Conservation (phyloP, 2,797 vertebrate genomes). For the Sibirionetta formosa region DNA sequence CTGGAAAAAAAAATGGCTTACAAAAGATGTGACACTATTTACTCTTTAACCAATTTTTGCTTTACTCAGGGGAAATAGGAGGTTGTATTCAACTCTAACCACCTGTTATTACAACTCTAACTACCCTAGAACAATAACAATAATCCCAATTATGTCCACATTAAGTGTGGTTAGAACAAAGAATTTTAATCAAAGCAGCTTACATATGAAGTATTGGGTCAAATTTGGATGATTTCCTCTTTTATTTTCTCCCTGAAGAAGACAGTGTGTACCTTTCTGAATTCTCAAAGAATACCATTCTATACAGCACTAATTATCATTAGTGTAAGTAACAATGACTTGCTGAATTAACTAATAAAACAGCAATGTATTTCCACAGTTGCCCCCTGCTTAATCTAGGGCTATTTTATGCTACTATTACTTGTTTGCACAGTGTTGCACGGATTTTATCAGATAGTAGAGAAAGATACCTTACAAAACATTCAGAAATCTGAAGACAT, state of each 20-base stretch:
- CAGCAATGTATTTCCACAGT: not conserved
- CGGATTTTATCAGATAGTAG: not conserved
- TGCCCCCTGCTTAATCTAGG: not conserved
- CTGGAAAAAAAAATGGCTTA: not conserved
- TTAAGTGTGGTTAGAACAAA: not conserved
- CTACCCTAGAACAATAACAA: not conserved
- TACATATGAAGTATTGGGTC: not conserved
- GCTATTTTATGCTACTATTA: not conserved
- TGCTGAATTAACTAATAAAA: not conserved
- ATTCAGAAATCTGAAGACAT: not conserved
- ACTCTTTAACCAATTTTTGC: not conserved
- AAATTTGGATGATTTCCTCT: not conserved
- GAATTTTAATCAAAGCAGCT: not conserved
- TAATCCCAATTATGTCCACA: not conserved
- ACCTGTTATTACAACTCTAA: not conserved
- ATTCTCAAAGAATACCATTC: not conserved
- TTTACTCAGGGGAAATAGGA: not conserved
- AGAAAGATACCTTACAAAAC: not conserved
- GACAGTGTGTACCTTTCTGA: not conserved
- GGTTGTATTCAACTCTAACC: not conserved
- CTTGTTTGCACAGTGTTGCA: not conserved
- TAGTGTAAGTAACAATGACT: not conserved
- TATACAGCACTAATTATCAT: not conserved
- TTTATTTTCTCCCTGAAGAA: not conserved
- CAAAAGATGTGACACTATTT: not conserved